phyloP scores from a whole-genome alignment of 2,113 vertebrate species.

The Brachyistius frenatus region DNA sequence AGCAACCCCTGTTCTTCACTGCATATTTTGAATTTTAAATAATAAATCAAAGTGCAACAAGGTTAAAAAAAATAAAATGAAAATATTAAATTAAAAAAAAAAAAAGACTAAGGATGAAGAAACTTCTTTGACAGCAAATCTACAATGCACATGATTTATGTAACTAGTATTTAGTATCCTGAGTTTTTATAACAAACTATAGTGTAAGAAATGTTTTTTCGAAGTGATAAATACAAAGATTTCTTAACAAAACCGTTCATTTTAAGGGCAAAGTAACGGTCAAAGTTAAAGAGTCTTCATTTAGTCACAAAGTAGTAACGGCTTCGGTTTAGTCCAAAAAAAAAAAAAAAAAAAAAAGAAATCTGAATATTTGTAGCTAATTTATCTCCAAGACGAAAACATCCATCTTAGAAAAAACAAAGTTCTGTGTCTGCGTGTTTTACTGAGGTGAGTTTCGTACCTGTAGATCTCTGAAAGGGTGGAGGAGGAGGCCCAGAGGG shows the following conservation, averaged over 20 bases:
- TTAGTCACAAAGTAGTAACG: not conserved
- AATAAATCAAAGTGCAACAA: not conserved
- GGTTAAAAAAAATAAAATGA: not conserved
- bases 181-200: not conserved
- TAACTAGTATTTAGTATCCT: not conserved
- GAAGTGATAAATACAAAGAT: too few species aligned
- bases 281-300: not conserved
- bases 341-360: too few species aligned
- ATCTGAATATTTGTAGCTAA: too few species aligned
- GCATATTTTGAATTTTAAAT: not conserved
- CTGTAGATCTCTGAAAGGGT: conserved; percentile 97
- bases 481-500: conserved; percentile 94
- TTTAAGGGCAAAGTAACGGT: not conserved
- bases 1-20: not conserved
- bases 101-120: conserved; percentile 1
- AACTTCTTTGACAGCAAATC: not conserved
- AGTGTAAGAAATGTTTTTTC: too few species aligned
- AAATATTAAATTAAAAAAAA: not conserved
- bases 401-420: too few species aligned
- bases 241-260: not conserved
- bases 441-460: conserved; percentile 74
- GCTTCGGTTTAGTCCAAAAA: too few species aligned
- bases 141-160: not conserved
- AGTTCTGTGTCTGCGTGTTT: not conserved
- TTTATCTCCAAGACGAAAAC: too few species aligned